A percentile compares a stretch with the other conserved stretches of the same genome.
Conservation (phyloP, 2,888 invertebrate species). For the Chrysomela aeneicollis region DNA sequence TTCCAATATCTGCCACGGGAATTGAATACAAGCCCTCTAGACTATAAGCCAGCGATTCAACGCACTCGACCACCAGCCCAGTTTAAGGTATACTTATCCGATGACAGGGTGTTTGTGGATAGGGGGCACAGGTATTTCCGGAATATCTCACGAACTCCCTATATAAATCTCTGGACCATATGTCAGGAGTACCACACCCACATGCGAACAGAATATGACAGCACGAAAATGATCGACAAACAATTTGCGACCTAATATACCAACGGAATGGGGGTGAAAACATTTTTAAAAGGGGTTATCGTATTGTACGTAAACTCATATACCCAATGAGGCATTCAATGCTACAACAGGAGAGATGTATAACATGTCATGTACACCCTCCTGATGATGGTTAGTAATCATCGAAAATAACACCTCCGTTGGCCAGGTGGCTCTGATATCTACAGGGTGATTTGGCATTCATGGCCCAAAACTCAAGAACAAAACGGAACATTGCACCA, state of each 20-base stretch:
- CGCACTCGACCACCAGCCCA: no score
- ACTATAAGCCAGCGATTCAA: no score
- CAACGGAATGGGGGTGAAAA: neutral
- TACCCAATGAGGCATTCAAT: neutral
- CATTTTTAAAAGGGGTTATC: neutral
- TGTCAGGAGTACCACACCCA: conserved; percentile 10
- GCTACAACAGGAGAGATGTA: neutral
- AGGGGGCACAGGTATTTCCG: conserved; percentile 15
- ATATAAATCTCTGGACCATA: conserved; percentile 12
- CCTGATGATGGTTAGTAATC: neutral
- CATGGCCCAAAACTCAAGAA: no score
- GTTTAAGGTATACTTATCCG: neutral
- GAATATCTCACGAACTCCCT: neutral
- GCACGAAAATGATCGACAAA: neutral
- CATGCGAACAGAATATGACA: neutral
- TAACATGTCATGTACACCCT: neutral
- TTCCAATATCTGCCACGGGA: no score
- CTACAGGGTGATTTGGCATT: no score
- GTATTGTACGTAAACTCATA: neutral
- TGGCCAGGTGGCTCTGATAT: neutral
- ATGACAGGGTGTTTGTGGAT: neutral
- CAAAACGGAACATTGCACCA: no score
- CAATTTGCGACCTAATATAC: neutral
- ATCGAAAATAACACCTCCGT: neutral
- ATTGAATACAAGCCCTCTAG: no score